Evolutionary conservation across 2,797 vertebrate genomes (phyloP), one percentile per base, ranked within the genome.

Genomic region (Macroramphosus scolopax): DNA sequence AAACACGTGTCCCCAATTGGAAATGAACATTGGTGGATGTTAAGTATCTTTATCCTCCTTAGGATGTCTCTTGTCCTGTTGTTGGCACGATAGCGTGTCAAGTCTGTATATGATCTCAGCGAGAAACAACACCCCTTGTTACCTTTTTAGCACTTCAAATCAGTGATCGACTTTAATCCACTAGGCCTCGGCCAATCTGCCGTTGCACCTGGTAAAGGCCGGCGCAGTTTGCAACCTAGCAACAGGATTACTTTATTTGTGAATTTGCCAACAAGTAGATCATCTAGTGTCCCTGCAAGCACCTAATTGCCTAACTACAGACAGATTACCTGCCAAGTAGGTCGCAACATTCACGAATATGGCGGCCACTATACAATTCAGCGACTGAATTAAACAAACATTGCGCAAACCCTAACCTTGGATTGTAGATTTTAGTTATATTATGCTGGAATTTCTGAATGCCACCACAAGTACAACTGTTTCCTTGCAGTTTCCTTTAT

Each of bases 191-290:
- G 72, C 58, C 71, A 82, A 80, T 72, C 84, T 84, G 76, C 70
- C 77, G 75, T 72, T 56, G 64, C 78, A 86, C 69, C 75, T 78
- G 77, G 61, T 75, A 56, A 79, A 75, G 70, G 67, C 69, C 53
- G 63, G 35, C 42, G 47, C 51, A 41, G 74, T 86, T 85, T 80
- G 77, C 68, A 63, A 72, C 78, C 74, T 80, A 81, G 81, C 82
- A 84, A 82, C 70, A 63, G 78, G 83, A 88, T 87, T 86, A 86
- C 68, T 60, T 77, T 78, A 82, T 77, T 80, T 80, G 72, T 60
- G 53, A 84, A 74, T 84, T 78, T 12, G 72, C 68, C 78, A 84
- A 86, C 85, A 87, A 88, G 48, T 58, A 78, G 82, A 81, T 89
- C 75, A 81, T 70, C 61, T 63, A 60, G 48, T 62, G 72, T 64